Percentiles rank a stretch among this genome's conserved stretches.
Conservation (phyloP, 2,888 invertebrate genomes). For the Agriopis leucophaearia region DNA sequence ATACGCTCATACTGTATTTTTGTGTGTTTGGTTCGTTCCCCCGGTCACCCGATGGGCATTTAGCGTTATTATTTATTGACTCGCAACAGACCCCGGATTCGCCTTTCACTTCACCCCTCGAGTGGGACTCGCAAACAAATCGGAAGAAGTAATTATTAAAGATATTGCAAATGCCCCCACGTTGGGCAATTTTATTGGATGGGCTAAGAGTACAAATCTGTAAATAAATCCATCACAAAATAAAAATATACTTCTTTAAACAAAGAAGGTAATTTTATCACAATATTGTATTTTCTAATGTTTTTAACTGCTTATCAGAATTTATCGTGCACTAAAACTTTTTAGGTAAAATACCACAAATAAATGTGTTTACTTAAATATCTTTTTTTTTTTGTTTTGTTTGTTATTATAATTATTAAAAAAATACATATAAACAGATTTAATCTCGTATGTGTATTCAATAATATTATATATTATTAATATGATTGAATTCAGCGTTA, state of each 20-base stretch:
- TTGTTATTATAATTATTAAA: too few species aligned
- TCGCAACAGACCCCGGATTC: conserved; percentile 70
- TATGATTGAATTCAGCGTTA: too few species aligned
- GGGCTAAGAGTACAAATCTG: conserved; percentile 50
- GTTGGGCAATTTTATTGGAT: conserved; percentile 68
- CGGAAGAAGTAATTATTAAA: conserved; percentile 85
- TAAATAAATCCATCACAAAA: conserved; percentile 26
- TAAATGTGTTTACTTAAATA: too few species aligned
- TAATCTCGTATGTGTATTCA: too few species aligned
- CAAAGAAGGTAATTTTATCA: too few species aligned
- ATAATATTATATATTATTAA: too few species aligned
- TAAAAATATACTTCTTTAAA: background rate
- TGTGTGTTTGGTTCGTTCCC: conserved; percentile 38
- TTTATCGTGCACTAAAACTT: too few species aligned
- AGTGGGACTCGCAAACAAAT: conserved; percentile 75
- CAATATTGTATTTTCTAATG: too few species aligned
- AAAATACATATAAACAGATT: too few species aligned
- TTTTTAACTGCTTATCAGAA: too few species aligned
- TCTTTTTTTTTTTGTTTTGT: too few species aligned
- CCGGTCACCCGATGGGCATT: conserved; percentile 78
- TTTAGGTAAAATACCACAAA: too few species aligned
- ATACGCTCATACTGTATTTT: conserved; percentile 12
- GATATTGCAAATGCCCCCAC: conserved; percentile 75
- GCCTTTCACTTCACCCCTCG: conserved; percentile 75
- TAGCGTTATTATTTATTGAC: conserved; percentile 85